Base-by-base conservation (phyloP, 2,113 vertebrate species). In the Donacobius atricapilla region DNA sequence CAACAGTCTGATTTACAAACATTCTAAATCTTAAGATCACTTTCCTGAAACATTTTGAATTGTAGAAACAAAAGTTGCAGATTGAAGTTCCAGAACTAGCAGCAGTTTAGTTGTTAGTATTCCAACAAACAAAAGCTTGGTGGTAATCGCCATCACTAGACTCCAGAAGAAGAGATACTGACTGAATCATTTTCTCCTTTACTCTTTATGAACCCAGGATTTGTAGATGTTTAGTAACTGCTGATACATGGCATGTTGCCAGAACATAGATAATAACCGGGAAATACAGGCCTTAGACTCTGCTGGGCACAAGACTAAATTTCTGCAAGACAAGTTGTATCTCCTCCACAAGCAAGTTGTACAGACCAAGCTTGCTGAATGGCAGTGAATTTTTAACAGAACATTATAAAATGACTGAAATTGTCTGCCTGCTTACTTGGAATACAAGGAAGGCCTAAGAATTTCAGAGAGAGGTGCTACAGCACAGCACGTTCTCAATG, bases 191-290 rank as follows among this genome's bases (percentile, higher is more conserved):
- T 57, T 71, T 48, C 84, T 85, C 10, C n/a, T 42, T 82, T 40
- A 39, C 27, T 85, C 53, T 87, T 68, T 48, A 37, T 23, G 22
- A 75, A 37, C 28, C 9, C 47, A 71, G 16, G n/a, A 79, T 23
- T 25, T 77, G 35, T 7, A 56, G 40, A 27, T 20, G 39, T 45
- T 75, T 47, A 57, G 17, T 1, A 89, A 68, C 25, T 57, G 73
- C 40, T 60, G 48, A 58, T 10, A 37, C 22, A 42, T 0, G 54
- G 8, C 42, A 30, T 6, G 9, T 20, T 83, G 42, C 27, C 68
- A 83, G 50, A 61, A 51, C 27, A 11, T 0, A 13, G 6, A 1
- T 9, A 63, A 66, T 50, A 82, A 75, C 0, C 0, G 48, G 50
- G 58, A 81, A 93, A 50, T 13, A 14, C 9, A 65, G 40, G 57